Base-by-base conservation (phyloP, 2,888 invertebrate species). In the Blastobasis lacticolella region DNA sequence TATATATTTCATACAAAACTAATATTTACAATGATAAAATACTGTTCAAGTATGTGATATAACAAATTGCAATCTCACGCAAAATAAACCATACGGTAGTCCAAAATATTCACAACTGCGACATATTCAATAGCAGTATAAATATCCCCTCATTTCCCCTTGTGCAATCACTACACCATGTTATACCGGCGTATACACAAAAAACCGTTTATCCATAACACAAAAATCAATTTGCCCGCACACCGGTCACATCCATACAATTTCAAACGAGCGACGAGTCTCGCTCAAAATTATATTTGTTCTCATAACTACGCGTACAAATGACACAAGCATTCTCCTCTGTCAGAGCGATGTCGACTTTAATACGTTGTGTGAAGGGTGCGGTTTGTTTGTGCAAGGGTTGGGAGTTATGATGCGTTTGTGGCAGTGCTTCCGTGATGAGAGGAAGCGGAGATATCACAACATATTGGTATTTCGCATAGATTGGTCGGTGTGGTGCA, bases 381-480 rank as follows among this genome's bases (percentile, higher is more conserved):
- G 37, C 48, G 23, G 46, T 60, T 60, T 8, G 49, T 4, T n/a
- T 48, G 48, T 47, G 10, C 38, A 7, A 23, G 43, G 50, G 51
- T 50, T 50, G 49, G 49, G 49, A 49, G 55, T 57, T 61, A 50
- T 23, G 53, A 10, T 44, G 46, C 48, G 44, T 36, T 43, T 49
- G 52, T 48, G 38, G 52, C 57, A 37, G 9, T 37, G 41, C 8
- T 37, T 46, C 23, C 63, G 61, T 71, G 69, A 70, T 69, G 70
- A 66, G 68, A 69, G 71, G 69, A 66, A 69, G 65, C 64, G 57
- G 62, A 62, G 67, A 71, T 74, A 73, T 72, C 71, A 62, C 69
- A 71, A 73, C 75, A 75, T 79, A 78, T 81, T 78, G 78, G 72
- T 66, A 67, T 77, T 69, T 72, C 70, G 63, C 61, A 66, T 73